Conservation (phyloP, 2,113 vertebrate genomes). For the Parus major region DNA sequence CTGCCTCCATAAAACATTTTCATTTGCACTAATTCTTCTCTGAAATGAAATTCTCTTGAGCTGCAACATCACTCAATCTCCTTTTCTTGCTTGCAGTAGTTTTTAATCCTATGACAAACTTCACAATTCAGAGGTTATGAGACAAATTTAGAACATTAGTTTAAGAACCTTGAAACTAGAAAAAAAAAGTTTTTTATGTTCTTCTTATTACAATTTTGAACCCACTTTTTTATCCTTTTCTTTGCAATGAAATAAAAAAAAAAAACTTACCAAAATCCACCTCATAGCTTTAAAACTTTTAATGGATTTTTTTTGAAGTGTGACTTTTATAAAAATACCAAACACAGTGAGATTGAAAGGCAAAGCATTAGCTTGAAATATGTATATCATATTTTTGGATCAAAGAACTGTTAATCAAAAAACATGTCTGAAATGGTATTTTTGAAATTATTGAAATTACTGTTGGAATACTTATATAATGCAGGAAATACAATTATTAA, state of each 20-base stretch:
- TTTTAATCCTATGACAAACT: not conserved
- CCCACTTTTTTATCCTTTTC: not conserved
- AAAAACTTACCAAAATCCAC: not conserved
- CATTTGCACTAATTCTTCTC: not conserved
- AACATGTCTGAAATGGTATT: not conserved
- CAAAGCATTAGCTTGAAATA: not conserved
- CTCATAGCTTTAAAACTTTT: not conserved
- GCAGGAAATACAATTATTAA: not conserved
- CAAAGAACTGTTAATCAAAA: not conserved
- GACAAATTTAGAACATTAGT: not conserved
- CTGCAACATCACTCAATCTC: not conserved
- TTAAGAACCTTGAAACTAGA: not conserved
- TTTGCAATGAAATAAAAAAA: not conserved
- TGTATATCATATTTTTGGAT: accelerated
- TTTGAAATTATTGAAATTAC: not conserved
- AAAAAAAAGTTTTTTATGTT: not conserved
- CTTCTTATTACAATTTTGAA: not conserved
- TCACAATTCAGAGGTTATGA: not conserved
- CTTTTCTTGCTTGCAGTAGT: not conserved
- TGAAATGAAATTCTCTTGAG: not conserved
- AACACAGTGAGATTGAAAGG: not conserved
- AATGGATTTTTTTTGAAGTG: not conserved
- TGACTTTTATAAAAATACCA: not conserved
- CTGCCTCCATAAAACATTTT: not conserved
- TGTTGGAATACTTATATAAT: not conserved